Evolutionary conservation across 1,140 invertebrate species (phyloP).

Genomic region (Hypothenemus hampei): DNA sequence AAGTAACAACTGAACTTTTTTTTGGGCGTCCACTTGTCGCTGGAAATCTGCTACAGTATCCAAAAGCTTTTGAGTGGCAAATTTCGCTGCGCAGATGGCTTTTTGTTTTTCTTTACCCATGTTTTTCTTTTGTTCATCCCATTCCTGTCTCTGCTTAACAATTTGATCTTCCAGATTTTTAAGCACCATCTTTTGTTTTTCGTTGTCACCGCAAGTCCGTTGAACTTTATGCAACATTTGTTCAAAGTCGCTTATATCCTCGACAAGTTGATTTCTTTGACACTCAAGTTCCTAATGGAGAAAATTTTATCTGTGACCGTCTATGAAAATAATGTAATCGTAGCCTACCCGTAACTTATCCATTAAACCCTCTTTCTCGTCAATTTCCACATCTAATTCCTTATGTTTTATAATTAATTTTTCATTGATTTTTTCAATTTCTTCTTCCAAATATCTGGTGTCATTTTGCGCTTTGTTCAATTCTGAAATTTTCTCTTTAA

Average conservation of each 20-base stretch:
- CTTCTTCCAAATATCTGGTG: constrained; percentile 16
- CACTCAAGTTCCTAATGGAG: constrained; percentile 23
- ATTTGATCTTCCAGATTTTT: constrained; percentile 28
- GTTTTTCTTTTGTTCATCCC: constrained; percentile 26
- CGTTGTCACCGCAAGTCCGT: constrained; percentile 13
- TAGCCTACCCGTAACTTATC: constrained; percentile 26
- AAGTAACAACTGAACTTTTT: constrained; percentile 29
- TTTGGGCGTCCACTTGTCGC: constrained; percentile 30
- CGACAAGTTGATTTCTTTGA: constrained; percentile 24
- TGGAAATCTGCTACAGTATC: constrained; percentile 33
- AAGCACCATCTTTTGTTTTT: constrained; percentile 18
- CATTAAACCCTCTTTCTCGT: constrained; percentile 25
- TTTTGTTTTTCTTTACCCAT: constrained; percentile 29
- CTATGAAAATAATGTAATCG: background rate
- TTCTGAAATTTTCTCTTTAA: constrained; percentile 27
- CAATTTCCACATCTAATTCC: constrained; percentile 26
- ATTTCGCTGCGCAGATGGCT: constrained; percentile 32
- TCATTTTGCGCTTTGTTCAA: constrained; percentile 19
- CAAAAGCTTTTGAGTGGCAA: constrained; percentile 33
- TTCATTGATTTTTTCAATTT: constrained; percentile 23
- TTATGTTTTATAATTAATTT: constrained; percentile 21
- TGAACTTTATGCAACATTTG: constrained; percentile 16
- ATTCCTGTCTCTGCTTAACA: constrained; percentile 22
- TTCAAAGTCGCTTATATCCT: constrained; percentile 29
- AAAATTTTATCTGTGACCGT: background rate